These are phyloP conservation scores for Morphnarchus princeps DNA, from an alignment of 2,113 vertebrate genomes.

Conservation along the genomic window DNA sequence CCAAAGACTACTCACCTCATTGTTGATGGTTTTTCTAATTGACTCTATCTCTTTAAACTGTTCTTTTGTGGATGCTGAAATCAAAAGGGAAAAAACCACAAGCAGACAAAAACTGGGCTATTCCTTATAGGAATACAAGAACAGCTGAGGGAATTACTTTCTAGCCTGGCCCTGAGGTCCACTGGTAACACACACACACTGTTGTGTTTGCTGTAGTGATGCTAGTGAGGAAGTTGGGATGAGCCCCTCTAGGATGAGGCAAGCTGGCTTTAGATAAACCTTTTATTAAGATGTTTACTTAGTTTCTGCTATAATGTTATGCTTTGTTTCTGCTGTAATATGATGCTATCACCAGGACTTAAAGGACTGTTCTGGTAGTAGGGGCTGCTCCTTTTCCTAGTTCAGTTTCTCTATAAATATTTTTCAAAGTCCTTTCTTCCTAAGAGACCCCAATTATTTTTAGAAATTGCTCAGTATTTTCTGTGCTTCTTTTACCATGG, in stretches of 20 bases:
- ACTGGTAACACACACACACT: fast-evolving
- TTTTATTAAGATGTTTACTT: neutral
- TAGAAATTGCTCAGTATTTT: neutral
- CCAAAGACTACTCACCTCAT: fast-evolving
- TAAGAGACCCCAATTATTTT: neutral
- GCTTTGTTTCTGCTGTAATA: neutral
- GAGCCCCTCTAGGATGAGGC: neutral
- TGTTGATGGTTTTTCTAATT: neutral
- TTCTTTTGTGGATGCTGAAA: neutral
- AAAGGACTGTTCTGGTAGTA: neutral
- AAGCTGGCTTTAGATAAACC: neutral
- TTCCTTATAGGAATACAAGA: neutral
- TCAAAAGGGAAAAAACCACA: fast-evolving
- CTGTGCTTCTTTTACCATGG: neutral
- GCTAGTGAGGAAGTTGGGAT: neutral
- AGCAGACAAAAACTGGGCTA: neutral
- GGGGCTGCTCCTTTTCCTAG: neutral
- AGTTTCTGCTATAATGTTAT: neutral
- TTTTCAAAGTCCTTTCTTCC: neutral
- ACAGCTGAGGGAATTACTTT: neutral
- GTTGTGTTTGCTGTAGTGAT: neutral
- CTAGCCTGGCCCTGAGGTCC: neutral
- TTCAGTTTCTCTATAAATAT: neutral
- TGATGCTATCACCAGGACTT: neutral
- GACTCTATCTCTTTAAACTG: neutral